Evolutionary conservation across 2,888 invertebrate genomes (phyloP), one percentile per base, ranked within the genome.

Genomic region (Ganaspis brasiliensis): DNA sequence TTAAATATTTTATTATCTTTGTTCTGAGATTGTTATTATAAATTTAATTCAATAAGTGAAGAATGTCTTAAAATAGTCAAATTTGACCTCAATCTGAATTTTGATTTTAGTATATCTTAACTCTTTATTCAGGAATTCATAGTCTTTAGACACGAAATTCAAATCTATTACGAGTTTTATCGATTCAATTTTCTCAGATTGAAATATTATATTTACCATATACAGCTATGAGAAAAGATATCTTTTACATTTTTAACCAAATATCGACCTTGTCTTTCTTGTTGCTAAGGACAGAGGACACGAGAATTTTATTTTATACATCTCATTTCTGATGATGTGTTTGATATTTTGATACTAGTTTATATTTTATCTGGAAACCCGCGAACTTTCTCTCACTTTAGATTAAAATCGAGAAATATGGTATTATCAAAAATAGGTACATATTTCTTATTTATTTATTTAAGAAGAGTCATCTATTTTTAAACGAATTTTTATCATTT

Each of bases 221-320:
- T n/a, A 59, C 24, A 31, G 19, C 9, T 52, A 49, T 52, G 19
- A 52, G 52, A 9, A 4, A 19, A 52, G n/a, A 21, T 37, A 5
- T 61, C 31, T 61, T 21, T 55, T 61, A 61, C n/a, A 61, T 61
- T 35, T 35, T 61, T 35, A 35, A 61, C 4, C 37, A 61, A 61
- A 61, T 61, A 61, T 61, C 35, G 61, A 35, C 35, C 19, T 61
- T 52, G 16, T 52, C 19, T 52, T 61, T 19, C 61, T 19, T 61
- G 61, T 61, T 61, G 61, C 35, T 35, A 61, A 61, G 61, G 6
- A 61, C 61, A 16, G 37, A 61, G 19, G 31, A n/a, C 31, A 31
- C 26, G 57, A 57, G 57, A 24, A 31, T 57, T 57, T 57, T 12
- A 31, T 61, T 35, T 31, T 31, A 31, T 31, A 2, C 31, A 31